Conservation (phyloP, 2,113 vertebrate species). For the Pedetes capensis region DNA sequence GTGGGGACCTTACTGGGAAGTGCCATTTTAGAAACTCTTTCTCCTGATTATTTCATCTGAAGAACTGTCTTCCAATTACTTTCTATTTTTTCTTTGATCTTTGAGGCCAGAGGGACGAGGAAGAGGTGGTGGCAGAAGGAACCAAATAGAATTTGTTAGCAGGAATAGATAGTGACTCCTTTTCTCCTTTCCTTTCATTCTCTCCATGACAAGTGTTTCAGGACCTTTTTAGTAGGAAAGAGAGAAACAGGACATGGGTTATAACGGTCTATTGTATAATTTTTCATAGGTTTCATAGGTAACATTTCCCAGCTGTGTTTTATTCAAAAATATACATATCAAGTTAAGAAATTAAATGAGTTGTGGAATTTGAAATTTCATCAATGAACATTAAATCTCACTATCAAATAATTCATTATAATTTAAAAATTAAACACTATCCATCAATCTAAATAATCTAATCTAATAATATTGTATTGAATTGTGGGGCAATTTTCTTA, state of each 20-base stretch:
- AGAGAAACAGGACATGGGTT: neutral
- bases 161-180: neutral
- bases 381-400: neutral
- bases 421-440: neutral
- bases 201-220: neutral
- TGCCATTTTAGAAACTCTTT: neutral
- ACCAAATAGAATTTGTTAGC: neutral
- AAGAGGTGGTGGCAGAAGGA: neutral
- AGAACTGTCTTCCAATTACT: neutral
- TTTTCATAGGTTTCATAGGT: constrained; percentile 44
- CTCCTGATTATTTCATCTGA: neutral
- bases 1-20: neutral
- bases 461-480: neutral
- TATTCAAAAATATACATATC: neutral
- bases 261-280: neutral
- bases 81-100: neutral
- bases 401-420: constrained; percentile 12
- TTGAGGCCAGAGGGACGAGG: neutral
- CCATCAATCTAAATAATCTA: neutral
- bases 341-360: neutral
- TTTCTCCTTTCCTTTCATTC: neutral
- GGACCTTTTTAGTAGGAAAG: neutral
- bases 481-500: neutral
- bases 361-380: constrained; percentile 25
- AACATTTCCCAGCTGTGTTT: neutral